Evolutionary conservation across 2,113 vertebrate genomes (phyloP).

Genomic region (Tragulus kanchil): DNA sequence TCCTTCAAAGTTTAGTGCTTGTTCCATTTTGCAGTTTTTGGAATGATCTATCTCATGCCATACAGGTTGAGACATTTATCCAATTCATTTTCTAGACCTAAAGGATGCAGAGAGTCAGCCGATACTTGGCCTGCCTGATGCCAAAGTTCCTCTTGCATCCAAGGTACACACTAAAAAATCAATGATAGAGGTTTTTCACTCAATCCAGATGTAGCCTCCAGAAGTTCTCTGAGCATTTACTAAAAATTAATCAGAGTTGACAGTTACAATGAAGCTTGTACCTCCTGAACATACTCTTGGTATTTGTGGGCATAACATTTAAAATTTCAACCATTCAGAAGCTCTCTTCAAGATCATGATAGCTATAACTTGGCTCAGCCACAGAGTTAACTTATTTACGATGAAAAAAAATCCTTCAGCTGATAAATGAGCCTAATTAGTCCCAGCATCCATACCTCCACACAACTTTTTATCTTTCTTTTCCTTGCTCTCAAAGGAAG

Average conservation of each 20-base stretch:
- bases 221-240: background rate
- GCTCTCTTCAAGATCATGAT: background rate
- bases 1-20: background rate
- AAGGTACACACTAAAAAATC: background rate
- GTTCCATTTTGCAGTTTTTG: background rate
- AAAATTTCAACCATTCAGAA: slow-evolving; percentile 38
- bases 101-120: background rate
- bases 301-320: background rate
- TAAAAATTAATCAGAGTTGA: slow-evolving; percentile 20
- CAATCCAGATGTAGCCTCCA: background rate
- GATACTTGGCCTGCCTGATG: background rate
- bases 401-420: slow-evolving; percentile 34
- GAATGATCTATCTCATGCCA: background rate
- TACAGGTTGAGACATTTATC: background rate
- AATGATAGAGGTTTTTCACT: background rate
- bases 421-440: background rate
- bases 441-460: background rate
- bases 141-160: background rate
- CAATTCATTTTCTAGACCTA: background rate
- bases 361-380: background rate
- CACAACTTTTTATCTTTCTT: background rate
- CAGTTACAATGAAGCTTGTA: background rate
- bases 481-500: background rate
- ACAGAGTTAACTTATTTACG: background rate
- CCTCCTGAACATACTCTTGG: background rate